phyloP scores from a whole-genome alignment of 2,888 invertebrate genomes.

The Selenia dentaria region DNA sequence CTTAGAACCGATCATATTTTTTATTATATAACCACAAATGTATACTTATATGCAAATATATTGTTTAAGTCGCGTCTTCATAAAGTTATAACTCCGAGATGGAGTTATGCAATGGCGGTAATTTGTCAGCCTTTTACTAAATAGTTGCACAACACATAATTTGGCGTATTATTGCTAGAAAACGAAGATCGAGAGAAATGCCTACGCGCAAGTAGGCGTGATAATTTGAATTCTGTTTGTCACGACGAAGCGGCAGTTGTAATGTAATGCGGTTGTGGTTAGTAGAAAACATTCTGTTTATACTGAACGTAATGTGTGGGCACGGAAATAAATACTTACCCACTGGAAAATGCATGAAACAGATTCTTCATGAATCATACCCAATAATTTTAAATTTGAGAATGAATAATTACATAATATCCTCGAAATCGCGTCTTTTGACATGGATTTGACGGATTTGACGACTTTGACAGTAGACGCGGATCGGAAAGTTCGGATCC shows the following conservation, averaged over 20 bases:
- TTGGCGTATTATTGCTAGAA: conserved; percentile 59
- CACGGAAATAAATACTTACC: conserved; percentile 15
- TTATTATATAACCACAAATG: conserved; percentile 8
- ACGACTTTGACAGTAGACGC: too few relatives aligned
- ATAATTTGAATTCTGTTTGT: conserved; percentile 59
- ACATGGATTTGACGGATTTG: too few relatives aligned
- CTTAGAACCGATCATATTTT: conserved; percentile 6
- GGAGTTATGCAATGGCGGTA: conserved; percentile 31
- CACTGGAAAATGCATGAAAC: too few relatives aligned
- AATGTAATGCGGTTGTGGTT: conserved; percentile 21
- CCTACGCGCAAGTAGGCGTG: conserved; percentile 56
- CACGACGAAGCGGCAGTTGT: conserved; percentile 42
- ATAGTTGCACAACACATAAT: conserved; percentile 54
- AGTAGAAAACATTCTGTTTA: conserved; percentile 15
- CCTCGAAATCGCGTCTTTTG: too few relatives aligned
- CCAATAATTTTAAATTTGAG: too few relatives aligned
- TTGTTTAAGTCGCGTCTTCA: conserved; percentile 19
- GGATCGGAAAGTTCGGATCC: too few relatives aligned
- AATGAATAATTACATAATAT: too few relatives aligned
- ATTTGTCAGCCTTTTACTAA: conserved; percentile 41
- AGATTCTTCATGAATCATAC: too few relatives aligned
- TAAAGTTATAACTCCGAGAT: conserved; percentile 10
- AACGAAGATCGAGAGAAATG: conserved; percentile 59
- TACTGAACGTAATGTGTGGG: conserved; percentile 12
- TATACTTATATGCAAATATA: conserved; percentile 22